Percentiles rank a stretch among this genome's conserved stretches.
Conservation (phyloP, 2,888 invertebrate genomes). For the Ischnus inquisitorius region DNA sequence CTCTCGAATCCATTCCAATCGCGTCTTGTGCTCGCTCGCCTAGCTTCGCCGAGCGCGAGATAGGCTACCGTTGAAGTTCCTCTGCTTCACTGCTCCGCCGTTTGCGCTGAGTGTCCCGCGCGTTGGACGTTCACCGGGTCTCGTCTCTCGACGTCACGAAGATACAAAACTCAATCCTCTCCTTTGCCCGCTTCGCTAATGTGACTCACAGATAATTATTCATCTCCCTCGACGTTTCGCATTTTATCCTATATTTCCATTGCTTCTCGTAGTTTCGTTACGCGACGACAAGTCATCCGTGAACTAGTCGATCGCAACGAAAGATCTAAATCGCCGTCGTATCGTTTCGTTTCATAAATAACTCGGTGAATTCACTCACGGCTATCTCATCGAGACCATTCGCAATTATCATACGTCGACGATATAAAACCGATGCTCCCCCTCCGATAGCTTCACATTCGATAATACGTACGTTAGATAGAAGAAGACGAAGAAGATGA, state of each 20-base stretch:
- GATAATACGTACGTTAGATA: constrained; percentile 26
- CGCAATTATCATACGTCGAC: constrained; percentile 24
- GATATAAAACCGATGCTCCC: constrained; percentile 14
- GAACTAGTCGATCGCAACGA: constrained; percentile 24
- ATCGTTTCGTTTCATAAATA: not conserved
- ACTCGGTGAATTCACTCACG: not conserved
- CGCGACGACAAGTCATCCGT: constrained; percentile 36
- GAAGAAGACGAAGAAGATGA: constrained; percentile 32
- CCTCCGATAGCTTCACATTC: constrained; percentile 20
- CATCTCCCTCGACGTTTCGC: constrained; percentile 30
- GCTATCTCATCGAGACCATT: not conserved
- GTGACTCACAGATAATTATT: constrained; percentile 46
- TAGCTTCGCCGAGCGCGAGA: constrained; percentile 27
- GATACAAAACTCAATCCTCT: constrained; percentile 4
- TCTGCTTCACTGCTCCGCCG: constrained; percentile 16
- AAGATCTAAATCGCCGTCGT: constrained; percentile 1
- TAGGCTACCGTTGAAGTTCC: constrained; percentile 32
- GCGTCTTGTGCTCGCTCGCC: constrained; percentile 40
- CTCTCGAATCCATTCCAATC: constrained; percentile 72
- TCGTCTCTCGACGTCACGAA: constrained; percentile 31
- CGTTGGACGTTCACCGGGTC: constrained; percentile 51
- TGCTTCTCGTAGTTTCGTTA: constrained; percentile 25
- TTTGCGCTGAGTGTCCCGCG: constrained; percentile 40
- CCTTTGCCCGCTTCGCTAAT: constrained; percentile 30
- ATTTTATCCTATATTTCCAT: constrained; percentile 44